Base-by-base conservation (phyloP, 2,113 vertebrate species). In the Smithornis capensis region DNA sequence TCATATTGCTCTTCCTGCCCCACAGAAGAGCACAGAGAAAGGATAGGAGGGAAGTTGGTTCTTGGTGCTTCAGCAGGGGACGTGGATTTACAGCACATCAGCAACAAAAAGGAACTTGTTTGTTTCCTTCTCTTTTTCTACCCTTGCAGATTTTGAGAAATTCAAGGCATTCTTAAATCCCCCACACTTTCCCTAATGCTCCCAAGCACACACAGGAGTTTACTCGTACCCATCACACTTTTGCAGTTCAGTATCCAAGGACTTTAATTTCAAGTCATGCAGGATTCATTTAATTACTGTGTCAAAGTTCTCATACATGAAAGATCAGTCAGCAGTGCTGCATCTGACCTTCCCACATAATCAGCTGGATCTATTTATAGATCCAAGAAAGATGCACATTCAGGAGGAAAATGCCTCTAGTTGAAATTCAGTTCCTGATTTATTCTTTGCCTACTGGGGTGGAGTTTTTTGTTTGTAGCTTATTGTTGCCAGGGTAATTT, bases 361-460 rank as follows among this genome's bases (percentile, higher is more conserved):
- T 81, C 70, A 75, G 56, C 74, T 62, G 33, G 6, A 19, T 77
- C 78, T 92, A 49, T 93, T 95, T 71, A 59, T 67, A 91, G 65
- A 79, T 47, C n/a, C 60, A 87, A 78, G 78, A 82, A 93, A 78
- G 24, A 81, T 81, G 62, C 75, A 31, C 35, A 31, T 89, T 90
- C 56, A 67, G 57, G 42, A 82, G 76, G 53, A 71, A 91, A 69
- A 84, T 49, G 33, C 25, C 62, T 68, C 45, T 63, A 29, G 55
- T 38, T 81, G 44, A 90, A 89, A 63, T 57, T 69, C 50, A n/a
- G 52, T 91, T 90, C 74, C 53, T 59, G 19, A 6, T 84, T 52
- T 79, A 47, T 67, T 71, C 49, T 60, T 53, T 87, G 63, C 73
- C 24, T 81, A 16, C 38, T 73, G 38, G 15, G 1, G 0, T 31